Conservation (phyloP, 23 tunicate species). For the Diplosoma virens region DNA sequence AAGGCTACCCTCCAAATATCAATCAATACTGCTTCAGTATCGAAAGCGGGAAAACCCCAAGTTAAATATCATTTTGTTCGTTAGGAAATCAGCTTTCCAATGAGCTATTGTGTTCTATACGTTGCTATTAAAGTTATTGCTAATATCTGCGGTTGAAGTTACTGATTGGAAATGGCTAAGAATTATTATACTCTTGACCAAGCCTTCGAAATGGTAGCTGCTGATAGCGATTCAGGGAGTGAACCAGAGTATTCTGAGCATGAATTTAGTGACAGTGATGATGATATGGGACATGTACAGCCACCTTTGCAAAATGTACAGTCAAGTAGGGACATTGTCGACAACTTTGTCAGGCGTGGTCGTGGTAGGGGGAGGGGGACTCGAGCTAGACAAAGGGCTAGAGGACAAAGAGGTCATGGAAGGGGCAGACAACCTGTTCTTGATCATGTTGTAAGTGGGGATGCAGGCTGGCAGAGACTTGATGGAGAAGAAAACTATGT, state of each 20-base stretch:
- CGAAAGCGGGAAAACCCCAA: slow-evolving; percentile 11
- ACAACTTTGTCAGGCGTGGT: slow-evolving; percentile 17
- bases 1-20: no score
- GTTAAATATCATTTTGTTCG: background rate
- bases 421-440: slow-evolving; percentile 3
- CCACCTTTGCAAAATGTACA: slow-evolving; percentile 16
- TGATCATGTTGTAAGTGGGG: no score
- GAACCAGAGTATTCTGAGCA: no score
- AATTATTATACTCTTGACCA: slow-evolving; percentile 11
- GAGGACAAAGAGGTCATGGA: slow-evolving; percentile 16
- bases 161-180: slow-evolving; percentile 5
- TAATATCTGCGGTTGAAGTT: no score
- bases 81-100: slow-evolving; percentile 16
- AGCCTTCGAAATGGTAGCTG: slow-evolving; percentile 14
- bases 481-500: no score
- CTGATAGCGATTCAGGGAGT: no score
- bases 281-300: slow-evolving; percentile 16
- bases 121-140: no score
- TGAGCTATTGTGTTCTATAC: slow-evolving; percentile 15
- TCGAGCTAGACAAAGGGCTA: slow-evolving; percentile 16
- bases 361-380: slow-evolving; percentile 18
- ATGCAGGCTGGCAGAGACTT: no score
- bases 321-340: slow-evolving; percentile 17
- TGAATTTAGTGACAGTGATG: slow-evolving; percentile 15
- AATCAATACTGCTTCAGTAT: slow-evolving; percentile 8